These are phyloP conservation scores for Sebastes steindachneri DNA, from an alignment of 2,797 vertebrate genomes.

Conservation along the genomic window DNA sequence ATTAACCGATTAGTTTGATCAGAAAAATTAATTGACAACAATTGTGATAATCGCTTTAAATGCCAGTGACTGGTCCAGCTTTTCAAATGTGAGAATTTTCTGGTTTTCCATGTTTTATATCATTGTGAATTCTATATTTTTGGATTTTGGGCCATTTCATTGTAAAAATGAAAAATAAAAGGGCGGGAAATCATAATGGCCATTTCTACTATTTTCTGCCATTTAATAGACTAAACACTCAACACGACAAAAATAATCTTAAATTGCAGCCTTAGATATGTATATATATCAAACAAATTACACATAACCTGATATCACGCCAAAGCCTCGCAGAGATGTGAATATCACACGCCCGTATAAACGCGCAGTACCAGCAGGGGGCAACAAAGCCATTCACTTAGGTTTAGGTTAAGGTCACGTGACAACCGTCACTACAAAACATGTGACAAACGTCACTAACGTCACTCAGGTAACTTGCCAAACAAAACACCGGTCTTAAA, in stretches of 20 bases:
- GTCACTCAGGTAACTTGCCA: too few relatives aligned
- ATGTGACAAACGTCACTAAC: too few relatives aligned
- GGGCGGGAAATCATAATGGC: neutral
- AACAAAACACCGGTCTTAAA: too few relatives aligned
- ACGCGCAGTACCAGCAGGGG: too few relatives aligned
- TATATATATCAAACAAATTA: neutral
- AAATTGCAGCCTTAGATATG: neutral
- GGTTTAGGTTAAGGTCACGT: too few relatives aligned
- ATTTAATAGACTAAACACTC: too few relatives aligned
- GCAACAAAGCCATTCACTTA: too few relatives aligned
- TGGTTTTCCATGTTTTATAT: neutral
- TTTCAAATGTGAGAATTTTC: neutral
- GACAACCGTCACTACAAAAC: too few relatives aligned
- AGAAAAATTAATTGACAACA: neutral
- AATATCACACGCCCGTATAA: too few relatives aligned
- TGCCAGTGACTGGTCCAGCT: neutral
- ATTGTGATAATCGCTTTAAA: neutral
- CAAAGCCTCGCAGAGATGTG: too few relatives aligned
- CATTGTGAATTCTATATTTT: neutral
- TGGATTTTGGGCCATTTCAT: neutral
- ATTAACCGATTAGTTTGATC: neutral
- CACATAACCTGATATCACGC: too few relatives aligned
- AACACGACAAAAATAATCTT: neutral
- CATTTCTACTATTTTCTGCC: neutral
- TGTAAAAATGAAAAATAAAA: neutral